These are phyloP conservation scores for Patiria pectinifera DNA, from an alignment of 53 echinoderm and acorn worm genomes.

Conservation along the genomic window DNA sequence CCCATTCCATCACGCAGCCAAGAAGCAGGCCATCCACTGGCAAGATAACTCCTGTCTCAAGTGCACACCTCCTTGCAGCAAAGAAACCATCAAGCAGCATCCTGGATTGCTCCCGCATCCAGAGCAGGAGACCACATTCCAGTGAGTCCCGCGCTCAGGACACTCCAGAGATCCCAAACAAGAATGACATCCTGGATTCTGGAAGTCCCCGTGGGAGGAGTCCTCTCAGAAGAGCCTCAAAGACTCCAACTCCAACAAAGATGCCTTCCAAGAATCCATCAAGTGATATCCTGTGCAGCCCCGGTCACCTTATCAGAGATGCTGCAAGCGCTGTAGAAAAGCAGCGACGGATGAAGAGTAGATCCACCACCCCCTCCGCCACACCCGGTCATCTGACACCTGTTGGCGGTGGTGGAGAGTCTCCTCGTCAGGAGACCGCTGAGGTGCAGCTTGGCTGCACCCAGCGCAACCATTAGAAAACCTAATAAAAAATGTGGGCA, in stretches of 20 bases:
- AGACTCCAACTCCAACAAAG: background rate
- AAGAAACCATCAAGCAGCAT: too few species aligned
- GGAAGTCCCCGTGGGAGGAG: slow-evolving; percentile 5
- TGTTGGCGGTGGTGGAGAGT: slow-evolving; percentile 22
- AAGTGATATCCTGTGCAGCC: background rate
- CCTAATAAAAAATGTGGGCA: background rate
- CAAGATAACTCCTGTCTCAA: background rate
- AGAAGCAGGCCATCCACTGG: background rate
- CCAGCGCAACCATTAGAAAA: slow-evolving; percentile 22
- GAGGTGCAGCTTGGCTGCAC: slow-evolving; percentile 48
- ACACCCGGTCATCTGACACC: slow-evolving; percentile 4
- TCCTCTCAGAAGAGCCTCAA: background rate
- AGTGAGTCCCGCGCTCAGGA: background rate
- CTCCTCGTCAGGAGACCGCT: slow-evolving; percentile 35
- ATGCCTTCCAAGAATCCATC: background rate
- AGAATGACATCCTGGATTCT: background rate
- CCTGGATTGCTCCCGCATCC: too few species aligned
- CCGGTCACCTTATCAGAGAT: slow-evolving; percentile 22
- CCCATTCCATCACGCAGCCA: background rate
- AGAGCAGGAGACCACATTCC: background rate
- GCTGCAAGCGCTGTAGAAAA: background rate
- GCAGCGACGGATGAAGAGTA: background rate
- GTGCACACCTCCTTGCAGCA: background rate
- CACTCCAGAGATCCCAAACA: background rate
- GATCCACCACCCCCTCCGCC: background rate